Base-by-base conservation (phyloP, 2,797 vertebrate species). In the Saxicola maurus region DNA sequence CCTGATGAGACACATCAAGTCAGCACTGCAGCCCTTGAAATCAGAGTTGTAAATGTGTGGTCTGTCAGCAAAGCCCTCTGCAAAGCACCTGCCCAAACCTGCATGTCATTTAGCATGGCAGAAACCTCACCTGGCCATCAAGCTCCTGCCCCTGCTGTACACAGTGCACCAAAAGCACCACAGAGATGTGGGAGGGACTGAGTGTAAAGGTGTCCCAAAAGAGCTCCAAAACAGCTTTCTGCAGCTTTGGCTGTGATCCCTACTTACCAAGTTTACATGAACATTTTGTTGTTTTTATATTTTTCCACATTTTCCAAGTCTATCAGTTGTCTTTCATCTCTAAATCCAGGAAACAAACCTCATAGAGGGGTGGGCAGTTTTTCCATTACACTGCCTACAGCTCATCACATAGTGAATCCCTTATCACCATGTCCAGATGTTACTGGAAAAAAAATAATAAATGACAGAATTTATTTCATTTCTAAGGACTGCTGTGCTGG, bases 401-500 rank as follows among this genome's bases (percentile, higher is more conserved):
- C 17, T 82, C 45, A 10, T 46, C 55, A 25, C 24, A n/a, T 30
- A 59, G 25, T 25, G 21, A 35, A 30, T 78, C 43, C 52, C 82
- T 89, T 93, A 88, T 93, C 74, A 69, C 66, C 49, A 12, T 4
- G 48, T 56, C 59, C 85, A 89, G 79, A 62, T 75, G 59, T 48
- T 80, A 60, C 31, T 85, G 76, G 25, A 10, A 33, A 46, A 59
- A 88, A 40, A 85, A 87, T 46, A 90, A 65, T 57, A 90, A 82
- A 87, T 15, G 15, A 72, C 14, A 86, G 43, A 57, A 62, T 48
- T 40, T 72, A 48, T 87, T 89, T 90, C 9, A 68, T 74, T 89
- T 77, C 75, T 38, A 33, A 87, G 62, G 42, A 13, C 4, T 87
- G 21, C 24, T 74, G 33, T 61, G 64, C 48, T 66, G 25, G 9